Conservation (phyloP, 2,888 invertebrate species). For the Prosopocoilus inquinatus region DNA sequence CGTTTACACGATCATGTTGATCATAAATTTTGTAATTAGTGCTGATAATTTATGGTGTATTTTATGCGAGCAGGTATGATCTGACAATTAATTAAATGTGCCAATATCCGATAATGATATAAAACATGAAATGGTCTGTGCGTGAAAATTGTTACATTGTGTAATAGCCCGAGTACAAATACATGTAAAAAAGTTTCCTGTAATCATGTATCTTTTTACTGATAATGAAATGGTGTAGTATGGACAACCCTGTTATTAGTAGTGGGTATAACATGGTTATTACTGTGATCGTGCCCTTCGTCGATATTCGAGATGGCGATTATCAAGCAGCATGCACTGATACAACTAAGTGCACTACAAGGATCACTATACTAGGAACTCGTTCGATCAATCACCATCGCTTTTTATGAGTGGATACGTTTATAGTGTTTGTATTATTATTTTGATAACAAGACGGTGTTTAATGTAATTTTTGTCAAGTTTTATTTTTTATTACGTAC, state of each 20-base stretch:
- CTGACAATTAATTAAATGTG: constrained; percentile 10
- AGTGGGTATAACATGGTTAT: constrained; percentile 20
- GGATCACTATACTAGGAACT: constrained; percentile 17
- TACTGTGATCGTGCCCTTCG: constrained; percentile 19
- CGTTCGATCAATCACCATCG: constrained; percentile 23
- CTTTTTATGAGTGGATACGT: constrained; percentile 21
- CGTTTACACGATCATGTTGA: constrained; percentile 5
- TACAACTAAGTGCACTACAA: constrained; percentile 22
- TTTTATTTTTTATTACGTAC: constrained; percentile 11
- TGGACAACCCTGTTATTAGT: constrained; percentile 22
- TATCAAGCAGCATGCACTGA: constrained; percentile 23
- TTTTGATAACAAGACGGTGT: constrained; percentile 15
- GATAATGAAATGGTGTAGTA: constrained; percentile 18
- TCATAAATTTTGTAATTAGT: constrained; percentile 16
- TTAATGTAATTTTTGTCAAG: constrained; percentile 21
- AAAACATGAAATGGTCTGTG: constrained; percentile 1
- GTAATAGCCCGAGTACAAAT: background rate
- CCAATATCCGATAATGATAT: constrained; percentile 12
- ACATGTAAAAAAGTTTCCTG: constrained; percentile 1
- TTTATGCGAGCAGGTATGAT: constrained; percentile 1
- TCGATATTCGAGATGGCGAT: constrained; percentile 22
- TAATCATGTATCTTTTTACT: constrained; percentile 9
- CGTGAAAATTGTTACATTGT: constrained; percentile 1
- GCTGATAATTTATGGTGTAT: constrained; percentile 8
- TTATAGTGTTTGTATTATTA: constrained; percentile 21